Evolutionary conservation across 2,888 invertebrate genomes (phyloP).

Genomic region (Sturmia bella): DNA sequence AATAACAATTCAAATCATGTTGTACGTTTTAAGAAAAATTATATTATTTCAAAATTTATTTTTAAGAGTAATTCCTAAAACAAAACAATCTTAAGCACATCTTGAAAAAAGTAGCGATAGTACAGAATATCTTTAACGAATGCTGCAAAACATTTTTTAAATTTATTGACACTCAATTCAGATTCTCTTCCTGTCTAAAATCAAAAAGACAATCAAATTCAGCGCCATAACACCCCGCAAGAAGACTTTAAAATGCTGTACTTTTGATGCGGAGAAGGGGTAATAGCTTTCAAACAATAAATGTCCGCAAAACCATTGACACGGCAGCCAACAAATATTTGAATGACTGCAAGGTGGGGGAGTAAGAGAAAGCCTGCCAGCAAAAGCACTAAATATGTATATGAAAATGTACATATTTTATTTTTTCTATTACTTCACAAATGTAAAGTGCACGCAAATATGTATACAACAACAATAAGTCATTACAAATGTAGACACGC

Average conservation of each 20-base stretch:
- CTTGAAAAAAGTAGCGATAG: too few relatives aligned
- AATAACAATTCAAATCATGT: too few relatives aligned
- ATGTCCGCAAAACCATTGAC: slow-evolving; percentile 81
- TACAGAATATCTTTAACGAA: too few relatives aligned
- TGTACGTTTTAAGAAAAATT: too few relatives aligned
- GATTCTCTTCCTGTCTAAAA: not conserved
- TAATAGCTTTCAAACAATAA: slow-evolving; percentile 81
- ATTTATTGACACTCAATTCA: too few relatives aligned
- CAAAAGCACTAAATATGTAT: slow-evolving; percentile 53
- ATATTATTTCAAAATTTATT: too few relatives aligned
- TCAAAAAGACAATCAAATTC: slow-evolving; percentile 65
- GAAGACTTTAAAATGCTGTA: slow-evolving; percentile 64
- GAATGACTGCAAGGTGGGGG: slow-evolving; percentile 20
- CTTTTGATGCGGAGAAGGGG: slow-evolving; percentile 72
- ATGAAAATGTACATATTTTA: slow-evolving; percentile 19
- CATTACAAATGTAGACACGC: slow-evolving; percentile 76
- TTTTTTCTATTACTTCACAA: slow-evolving; percentile 45
- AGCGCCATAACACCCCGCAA: slow-evolving; percentile 53
- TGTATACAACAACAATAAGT: slow-evolving; percentile 76
- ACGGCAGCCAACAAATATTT: slow-evolving; percentile 76
- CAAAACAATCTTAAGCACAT: too few relatives aligned
- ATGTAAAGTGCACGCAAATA: slow-evolving; percentile 56
- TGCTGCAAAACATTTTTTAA: too few relatives aligned
- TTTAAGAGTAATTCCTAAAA: too few relatives aligned
- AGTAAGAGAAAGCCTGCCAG: slow-evolving; percentile 44